Percentiles rank a stretch among this genome's conserved stretches.
phyloP scores from a whole-genome alignment of 2,888 invertebrate species.

The Rhagophthalmus giganteus region DNA sequence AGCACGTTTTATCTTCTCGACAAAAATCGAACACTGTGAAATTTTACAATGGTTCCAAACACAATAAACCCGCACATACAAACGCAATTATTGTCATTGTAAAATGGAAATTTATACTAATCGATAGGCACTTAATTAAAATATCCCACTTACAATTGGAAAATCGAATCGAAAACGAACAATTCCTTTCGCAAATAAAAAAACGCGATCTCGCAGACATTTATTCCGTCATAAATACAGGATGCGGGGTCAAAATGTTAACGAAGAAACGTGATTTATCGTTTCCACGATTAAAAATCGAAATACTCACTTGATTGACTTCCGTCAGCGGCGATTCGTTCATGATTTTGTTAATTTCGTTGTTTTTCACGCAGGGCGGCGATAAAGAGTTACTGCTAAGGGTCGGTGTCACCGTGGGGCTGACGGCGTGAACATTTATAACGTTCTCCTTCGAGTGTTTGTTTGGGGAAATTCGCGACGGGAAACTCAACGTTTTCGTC shows the following conservation, averaged over 20 bases:
- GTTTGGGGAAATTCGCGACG: constrained; percentile 81
- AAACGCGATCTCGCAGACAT: not conserved
- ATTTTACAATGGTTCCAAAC: no score
- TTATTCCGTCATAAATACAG: not conserved
- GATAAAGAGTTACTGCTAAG: constrained; percentile 55
- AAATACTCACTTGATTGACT: constrained; percentile 49
- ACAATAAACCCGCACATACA: no score
- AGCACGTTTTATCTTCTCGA: no score
- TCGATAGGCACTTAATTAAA: not conserved
- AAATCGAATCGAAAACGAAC: not conserved
- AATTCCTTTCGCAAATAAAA: not conserved
- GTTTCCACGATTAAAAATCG: no score
- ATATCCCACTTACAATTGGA: not conserved
- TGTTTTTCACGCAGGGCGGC: constrained; percentile 45
- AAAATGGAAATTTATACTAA: no score
- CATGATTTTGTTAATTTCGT: constrained; percentile 52
- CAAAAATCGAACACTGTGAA: no score
- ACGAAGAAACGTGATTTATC: no score
- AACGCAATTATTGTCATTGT: no score
- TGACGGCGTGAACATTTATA: constrained; percentile 61
- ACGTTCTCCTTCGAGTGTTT: constrained; percentile 74
- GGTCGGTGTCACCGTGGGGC: constrained; percentile 65
- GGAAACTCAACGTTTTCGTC: constrained; percentile 90
- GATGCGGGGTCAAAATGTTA: not conserved
- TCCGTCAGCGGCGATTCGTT: constrained; percentile 47